phyloP scores from a whole-genome alignment of 2,113 vertebrate species.

The Microcebus murinus region DNA sequence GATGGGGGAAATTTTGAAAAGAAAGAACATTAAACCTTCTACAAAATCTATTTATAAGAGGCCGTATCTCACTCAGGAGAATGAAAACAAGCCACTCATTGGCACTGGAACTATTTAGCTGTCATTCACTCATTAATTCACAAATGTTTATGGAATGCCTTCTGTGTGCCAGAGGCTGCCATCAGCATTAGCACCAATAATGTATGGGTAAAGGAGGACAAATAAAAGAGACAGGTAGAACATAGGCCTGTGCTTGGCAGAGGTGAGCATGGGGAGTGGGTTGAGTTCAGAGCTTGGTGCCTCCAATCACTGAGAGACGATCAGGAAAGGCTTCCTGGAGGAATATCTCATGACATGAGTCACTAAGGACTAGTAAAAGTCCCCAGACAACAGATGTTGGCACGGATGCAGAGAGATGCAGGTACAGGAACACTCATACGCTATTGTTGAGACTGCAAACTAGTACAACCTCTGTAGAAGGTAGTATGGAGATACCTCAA shows the following conservation, averaged over 20 bases:
- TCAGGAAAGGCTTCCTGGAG: not conserved
- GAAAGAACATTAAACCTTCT: constrained; percentile 27
- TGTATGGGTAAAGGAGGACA: not conserved
- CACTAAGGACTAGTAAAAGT: not conserved
- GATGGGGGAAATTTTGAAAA: not conserved
- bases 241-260: not conserved
- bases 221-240: not conserved
- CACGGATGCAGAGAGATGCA: no score
- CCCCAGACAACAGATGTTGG: no score
- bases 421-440: no score
- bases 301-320: not conserved
- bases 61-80: not conserved
- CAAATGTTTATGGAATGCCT: not conserved
- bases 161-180: not conserved
- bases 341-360: no score
- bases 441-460: no score
- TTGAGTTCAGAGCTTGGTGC: not conserved
- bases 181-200: no score
- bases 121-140: not conserved
- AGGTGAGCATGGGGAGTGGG: fast-evolving
- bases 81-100: not conserved
- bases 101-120: not conserved
- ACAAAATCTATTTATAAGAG: not conserved
- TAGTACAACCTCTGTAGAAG: no score
- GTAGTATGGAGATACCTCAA: no score